Percentiles rank a stretch among this genome's conserved stretches.
Evolutionary conservation across 2,797 vertebrate genomes (phyloP).

Genomic region (Toxotes lorentzi): DNA sequence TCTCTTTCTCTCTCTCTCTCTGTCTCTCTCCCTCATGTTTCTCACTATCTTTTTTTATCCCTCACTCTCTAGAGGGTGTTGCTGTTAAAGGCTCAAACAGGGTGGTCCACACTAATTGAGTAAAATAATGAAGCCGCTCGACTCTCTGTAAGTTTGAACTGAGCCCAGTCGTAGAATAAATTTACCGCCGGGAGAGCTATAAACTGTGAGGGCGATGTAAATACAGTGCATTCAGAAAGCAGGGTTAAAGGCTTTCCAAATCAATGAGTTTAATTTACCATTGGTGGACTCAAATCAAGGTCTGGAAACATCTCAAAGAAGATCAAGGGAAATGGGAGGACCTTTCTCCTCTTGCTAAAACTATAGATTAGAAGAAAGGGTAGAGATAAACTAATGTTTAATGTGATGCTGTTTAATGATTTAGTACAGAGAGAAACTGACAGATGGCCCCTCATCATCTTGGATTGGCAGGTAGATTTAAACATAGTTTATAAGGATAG

Average conservation of each 20-base stretch:
- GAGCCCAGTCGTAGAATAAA: slow-evolving; percentile 24
- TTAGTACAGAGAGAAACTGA: not conserved
- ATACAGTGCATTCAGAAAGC: not conserved
- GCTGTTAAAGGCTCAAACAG: slow-evolving; percentile 17
- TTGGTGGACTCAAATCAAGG: too few species aligned
- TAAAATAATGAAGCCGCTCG: slow-evolving; percentile 34
- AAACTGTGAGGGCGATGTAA: slow-evolving; percentile 34
- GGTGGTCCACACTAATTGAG: slow-evolving; percentile 20
- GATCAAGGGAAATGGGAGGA: not conserved
- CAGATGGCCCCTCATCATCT: not conserved
- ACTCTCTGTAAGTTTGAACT: not conserved
- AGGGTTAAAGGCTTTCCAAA: too few species aligned
- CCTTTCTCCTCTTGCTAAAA: not conserved
- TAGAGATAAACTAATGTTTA: not conserved
- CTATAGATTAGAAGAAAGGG: not conserved
- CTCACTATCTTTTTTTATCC: not conserved
- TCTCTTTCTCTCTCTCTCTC: not conserved
- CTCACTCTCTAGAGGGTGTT: not conserved
- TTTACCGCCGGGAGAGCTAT: slow-evolving; percentile 5
- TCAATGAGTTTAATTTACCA: too few species aligned
- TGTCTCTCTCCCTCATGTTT: slow-evolving; percentile 3
- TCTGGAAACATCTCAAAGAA: too few species aligned
- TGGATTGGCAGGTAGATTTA: not conserved
- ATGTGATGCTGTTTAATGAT: not conserved
- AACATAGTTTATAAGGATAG: too few species aligned